These are phyloP conservation scores for Aethina tumida DNA, from an alignment of 1,140 invertebrate genomes.

Conservation along the genomic window DNA sequence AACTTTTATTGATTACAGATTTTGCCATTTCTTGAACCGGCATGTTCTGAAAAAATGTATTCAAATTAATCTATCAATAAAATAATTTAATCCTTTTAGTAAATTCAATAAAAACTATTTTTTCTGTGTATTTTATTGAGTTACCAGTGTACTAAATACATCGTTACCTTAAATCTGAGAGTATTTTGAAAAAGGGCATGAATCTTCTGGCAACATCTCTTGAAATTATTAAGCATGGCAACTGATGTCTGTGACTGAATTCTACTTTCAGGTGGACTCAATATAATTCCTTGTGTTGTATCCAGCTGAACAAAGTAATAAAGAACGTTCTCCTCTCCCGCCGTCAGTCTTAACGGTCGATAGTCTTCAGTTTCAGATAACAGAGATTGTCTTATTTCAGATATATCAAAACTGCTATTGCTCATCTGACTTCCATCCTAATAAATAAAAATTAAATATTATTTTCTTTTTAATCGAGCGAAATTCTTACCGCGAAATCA, in stretches of 20 bases:
- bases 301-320: constrained; percentile 61
- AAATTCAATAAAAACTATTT: no score
- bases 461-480: background rate
- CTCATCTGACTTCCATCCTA: constrained; percentile 54
- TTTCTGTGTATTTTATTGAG: no score
- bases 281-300: constrained; percentile 50
- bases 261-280: constrained; percentile 46
- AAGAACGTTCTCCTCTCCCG: constrained; percentile 53
- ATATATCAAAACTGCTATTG: constrained; percentile 50
- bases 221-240: constrained; percentile 55
- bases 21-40: constrained; percentile 45
- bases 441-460: constrained; percentile 7
- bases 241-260: constrained; percentile 40
- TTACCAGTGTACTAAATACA: no score
- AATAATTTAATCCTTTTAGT: no score
- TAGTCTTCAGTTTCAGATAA: constrained; percentile 60
- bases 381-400: constrained; percentile 59
- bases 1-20: constrained; percentile 52
- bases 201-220: constrained; percentile 54
- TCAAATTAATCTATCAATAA: constrained; percentile 2
- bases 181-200: constrained; percentile 61
- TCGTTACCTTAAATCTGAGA: constrained; percentile 48
- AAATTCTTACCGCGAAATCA: constrained; percentile 37
- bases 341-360: constrained; percentile 49
- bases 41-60: constrained; percentile 39